Evolutionary conservation across 2,113 vertebrate genomes (phyloP).

Genomic region (Platysternon megacephalum): DNA sequence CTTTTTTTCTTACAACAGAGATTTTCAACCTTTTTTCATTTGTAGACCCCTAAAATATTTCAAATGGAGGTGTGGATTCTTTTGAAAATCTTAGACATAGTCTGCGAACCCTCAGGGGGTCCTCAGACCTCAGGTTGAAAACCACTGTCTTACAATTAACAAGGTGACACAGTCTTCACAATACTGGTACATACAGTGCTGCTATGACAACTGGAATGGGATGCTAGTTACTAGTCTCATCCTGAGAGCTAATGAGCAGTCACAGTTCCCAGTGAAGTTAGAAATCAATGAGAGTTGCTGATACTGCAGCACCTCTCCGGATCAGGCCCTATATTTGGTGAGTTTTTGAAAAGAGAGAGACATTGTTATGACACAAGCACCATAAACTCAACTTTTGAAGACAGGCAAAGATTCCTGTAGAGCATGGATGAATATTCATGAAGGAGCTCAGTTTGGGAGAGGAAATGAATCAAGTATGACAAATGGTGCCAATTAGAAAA

Average conservation of each 20-base stretch:
- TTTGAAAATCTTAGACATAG: background rate
- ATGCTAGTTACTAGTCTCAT: conserved; percentile 45
- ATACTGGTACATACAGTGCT: background rate
- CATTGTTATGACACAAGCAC: background rate
- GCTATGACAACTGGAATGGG: conserved; percentile 69
- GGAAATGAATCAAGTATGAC: conserved; percentile 78
- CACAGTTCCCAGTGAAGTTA: background rate
- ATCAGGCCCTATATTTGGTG: background rate
- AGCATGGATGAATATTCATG: conserved; percentile 78
- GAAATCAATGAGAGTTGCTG: conserved; percentile 15
- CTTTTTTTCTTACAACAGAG: conserved; percentile 2
- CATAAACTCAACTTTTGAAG: conserved; percentile 51
- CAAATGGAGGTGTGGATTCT: background rate
- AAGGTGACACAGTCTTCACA: background rate
- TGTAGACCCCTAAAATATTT: background rate
- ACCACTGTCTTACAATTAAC: conserved; percentile 43
- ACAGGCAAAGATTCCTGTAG: conserved; percentile 60
- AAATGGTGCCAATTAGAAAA: conserved; percentile 78
- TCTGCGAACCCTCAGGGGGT: background rate
- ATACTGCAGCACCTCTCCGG: accelerated
- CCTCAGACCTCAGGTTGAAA: background rate
- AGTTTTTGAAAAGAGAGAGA: background rate
- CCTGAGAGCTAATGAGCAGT: conserved; percentile 55
- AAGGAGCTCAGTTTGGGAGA: conserved; percentile 70
- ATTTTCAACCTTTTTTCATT: background rate